phyloP scores from a whole-genome alignment of 2,888 invertebrate species.

The Clistopyga incitator region DNA sequence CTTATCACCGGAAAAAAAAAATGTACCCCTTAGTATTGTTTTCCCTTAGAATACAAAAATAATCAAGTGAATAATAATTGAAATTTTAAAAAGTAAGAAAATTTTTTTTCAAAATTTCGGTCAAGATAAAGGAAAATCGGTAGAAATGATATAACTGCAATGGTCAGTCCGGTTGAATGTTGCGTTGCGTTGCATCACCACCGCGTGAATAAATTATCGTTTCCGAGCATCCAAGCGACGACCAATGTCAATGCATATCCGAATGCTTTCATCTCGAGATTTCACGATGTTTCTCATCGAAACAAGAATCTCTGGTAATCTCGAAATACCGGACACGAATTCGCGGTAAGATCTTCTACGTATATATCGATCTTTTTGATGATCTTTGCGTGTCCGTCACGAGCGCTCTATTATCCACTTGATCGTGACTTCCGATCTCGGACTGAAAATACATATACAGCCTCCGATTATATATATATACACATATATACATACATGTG shows the following conservation, averaged over 20 bases:
- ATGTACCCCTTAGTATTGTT: no score
- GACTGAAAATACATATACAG: neutral
- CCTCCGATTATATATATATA: neutral
- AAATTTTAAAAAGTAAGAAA: no score
- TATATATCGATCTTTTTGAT: neutral
- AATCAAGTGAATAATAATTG: neutral
- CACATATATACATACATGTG: neutral
- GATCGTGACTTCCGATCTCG: constrained; percentile 2
- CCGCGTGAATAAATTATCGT: constrained; percentile 26
- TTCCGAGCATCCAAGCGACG: neutral
- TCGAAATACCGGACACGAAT: constrained; percentile 11
- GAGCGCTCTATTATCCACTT: neutral
- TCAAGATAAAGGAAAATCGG: no score
- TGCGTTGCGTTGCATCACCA: neutral
- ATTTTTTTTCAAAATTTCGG: no score
- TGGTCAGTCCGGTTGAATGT: constrained; percentile 1
- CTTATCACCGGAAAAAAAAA: no score
- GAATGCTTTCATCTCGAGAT: neutral
- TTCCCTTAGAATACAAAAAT: no score
- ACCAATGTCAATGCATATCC: constrained; percentile 2
- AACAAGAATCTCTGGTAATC: constrained; percentile 13
- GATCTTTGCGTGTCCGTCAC: neutral
- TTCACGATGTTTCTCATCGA: neutral
- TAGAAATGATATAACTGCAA: no score
- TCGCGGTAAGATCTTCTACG: neutral